Conservation (phyloP, 1,140 invertebrate genomes). For the Drosophila lacertosa region DNA sequence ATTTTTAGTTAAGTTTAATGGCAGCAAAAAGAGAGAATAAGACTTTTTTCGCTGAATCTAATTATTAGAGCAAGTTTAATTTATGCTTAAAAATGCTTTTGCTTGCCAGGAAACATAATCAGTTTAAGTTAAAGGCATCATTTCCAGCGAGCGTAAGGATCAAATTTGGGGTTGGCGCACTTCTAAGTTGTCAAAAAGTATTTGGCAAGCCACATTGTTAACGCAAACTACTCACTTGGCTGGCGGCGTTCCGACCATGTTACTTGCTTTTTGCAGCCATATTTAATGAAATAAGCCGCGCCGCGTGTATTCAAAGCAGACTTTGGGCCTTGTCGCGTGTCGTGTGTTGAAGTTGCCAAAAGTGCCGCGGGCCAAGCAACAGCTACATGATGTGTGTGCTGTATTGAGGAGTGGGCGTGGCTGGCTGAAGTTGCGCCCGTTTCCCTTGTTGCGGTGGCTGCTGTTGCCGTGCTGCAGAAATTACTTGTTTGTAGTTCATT, state of each 20-base stretch:
- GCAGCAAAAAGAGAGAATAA: no score
- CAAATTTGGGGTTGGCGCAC: not conserved
- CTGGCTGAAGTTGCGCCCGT: slow-evolving; percentile 6
- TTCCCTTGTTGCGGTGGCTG: slow-evolving; percentile 21
- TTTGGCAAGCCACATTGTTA: slow-evolving; percentile 64
- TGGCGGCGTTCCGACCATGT: slow-evolving; percentile 49
- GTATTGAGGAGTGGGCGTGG: slow-evolving; percentile 5
- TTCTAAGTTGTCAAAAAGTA: slow-evolving; percentile 7
- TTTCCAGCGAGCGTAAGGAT: not conserved
- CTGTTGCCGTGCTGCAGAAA: slow-evolving; percentile 43
- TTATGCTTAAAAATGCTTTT: no score
- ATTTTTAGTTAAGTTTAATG: no score
- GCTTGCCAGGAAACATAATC: no score
- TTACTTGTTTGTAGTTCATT: slow-evolving; percentile 68
- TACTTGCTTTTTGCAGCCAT: slow-evolving; percentile 49
- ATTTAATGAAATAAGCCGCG: slow-evolving; percentile 68
- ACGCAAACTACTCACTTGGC: slow-evolving; percentile 56
- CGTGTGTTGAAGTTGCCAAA: slow-evolving; percentile 53
- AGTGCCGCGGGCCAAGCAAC: slow-evolving; percentile 51
- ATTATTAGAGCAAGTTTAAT: no score
- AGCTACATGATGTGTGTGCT: slow-evolving; percentile 27
- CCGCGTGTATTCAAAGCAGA: slow-evolving; percentile 17
- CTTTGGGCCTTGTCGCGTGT: slow-evolving; percentile 11
- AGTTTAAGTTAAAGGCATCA: not conserved
- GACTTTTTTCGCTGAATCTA: no score